These are phyloP conservation scores for Archivesica marissinica DNA, from an alignment of 1,140 invertebrate species.

Conservation along the genomic window DNA sequence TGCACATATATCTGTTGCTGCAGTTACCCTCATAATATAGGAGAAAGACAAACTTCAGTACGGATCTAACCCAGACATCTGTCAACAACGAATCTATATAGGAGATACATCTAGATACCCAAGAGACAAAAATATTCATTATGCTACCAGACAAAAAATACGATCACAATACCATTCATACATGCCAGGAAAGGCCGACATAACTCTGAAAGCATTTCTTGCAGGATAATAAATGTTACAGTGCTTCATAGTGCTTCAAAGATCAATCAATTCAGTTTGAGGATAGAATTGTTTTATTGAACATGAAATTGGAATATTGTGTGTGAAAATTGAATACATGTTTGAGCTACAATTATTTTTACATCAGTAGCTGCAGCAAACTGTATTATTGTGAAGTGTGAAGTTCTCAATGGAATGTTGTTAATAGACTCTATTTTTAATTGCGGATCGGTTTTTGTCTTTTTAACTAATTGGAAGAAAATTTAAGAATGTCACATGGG, in stretches of 20 bases:
- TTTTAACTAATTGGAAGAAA: too few species aligned
- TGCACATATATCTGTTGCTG: background rate
- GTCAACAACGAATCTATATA: background rate
- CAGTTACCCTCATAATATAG: background rate
- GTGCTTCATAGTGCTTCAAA: too few species aligned
- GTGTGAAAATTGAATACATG: background rate
- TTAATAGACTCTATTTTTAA: too few species aligned
- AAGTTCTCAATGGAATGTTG: too few species aligned
- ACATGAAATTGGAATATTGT: background rate
- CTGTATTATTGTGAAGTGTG: too few species aligned
- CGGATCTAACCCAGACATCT: conserved; percentile 26
- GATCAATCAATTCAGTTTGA: background rate
- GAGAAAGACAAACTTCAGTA: background rate
- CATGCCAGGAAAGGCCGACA: background rate
- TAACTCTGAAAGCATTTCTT: background rate
- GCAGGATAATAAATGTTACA: background rate
- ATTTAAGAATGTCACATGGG: conserved; percentile 18
- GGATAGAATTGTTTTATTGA: too few species aligned
- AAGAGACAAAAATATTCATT: conserved; percentile 45
- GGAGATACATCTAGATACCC: conserved; percentile 21
- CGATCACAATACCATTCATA: background rate
- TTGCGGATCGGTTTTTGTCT: too few species aligned
- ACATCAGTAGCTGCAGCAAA: background rate
- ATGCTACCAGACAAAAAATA: conserved; percentile 20
- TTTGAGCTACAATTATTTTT: background rate